Evolutionary conservation across 2,888 invertebrate species (phyloP).

Genomic region (Drosophila colorata): DNA sequence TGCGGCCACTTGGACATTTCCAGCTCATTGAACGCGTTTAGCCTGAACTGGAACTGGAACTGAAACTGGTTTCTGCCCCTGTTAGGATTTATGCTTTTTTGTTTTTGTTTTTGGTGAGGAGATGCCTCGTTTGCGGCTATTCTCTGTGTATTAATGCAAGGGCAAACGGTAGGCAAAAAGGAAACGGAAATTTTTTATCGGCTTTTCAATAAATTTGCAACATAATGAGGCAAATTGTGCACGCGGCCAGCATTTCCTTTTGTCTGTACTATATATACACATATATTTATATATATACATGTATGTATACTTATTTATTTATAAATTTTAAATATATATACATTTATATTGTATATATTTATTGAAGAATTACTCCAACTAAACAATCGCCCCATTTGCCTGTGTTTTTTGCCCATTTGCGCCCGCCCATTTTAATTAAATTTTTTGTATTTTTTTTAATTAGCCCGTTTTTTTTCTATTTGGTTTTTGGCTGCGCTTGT

Average conservation of each 20-base stretch:
- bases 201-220: slow-evolving; percentile 71
- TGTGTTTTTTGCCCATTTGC: slow-evolving; percentile 3
- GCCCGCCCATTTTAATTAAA: slow-evolving; percentile 15
- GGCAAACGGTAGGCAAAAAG: slow-evolving; percentile 45
- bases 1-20: slow-evolving; percentile 57
- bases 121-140: slow-evolving; percentile 12
- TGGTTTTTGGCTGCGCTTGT: slow-evolving; percentile 11
- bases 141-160: slow-evolving; percentile 54
- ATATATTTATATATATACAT: slow-evolving; percentile 5
- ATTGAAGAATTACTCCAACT: slow-evolving; percentile 1
- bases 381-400: background rate
- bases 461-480: slow-evolving; percentile 10
- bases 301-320: background rate
- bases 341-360: background rate
- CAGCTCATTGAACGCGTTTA: slow-evolving; percentile 65
- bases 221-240: slow-evolving; percentile 59
- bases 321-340: background rate
- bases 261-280: background rate
- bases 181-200: slow-evolving; percentile 66
- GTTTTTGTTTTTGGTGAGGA: background rate
- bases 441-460: slow-evolving; percentile 22
- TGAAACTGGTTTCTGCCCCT: slow-evolving; percentile 15
- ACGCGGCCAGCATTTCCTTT: slow-evolving; percentile 22
- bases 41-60: slow-evolving; percentile 15
- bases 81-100: slow-evolving; percentile 4